Percentiles rank a stretch among this genome's conserved stretches.
Conservation (phyloP, 2,888 invertebrate genomes). For the Aspidiotus rigidus region DNA sequence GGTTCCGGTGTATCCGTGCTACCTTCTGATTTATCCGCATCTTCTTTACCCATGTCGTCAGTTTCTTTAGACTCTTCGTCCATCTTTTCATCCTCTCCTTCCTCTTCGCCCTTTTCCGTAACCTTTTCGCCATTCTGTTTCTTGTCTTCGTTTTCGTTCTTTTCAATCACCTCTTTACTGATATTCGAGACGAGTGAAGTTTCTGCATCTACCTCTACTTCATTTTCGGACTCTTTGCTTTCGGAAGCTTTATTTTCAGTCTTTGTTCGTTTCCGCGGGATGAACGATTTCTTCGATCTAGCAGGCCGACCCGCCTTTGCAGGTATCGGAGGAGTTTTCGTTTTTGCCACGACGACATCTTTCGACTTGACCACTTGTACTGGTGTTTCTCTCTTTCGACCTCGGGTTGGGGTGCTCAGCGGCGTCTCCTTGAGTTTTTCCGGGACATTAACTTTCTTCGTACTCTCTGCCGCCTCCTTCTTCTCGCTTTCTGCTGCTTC, state of each 20-base stretch:
- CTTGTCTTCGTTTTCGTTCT: not conserved
- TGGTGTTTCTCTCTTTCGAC: too few relatives aligned
- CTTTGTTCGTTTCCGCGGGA: not conserved
- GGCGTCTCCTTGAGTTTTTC: too few relatives aligned
- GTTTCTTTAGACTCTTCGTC: constrained; percentile 6
- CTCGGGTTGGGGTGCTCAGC: too few relatives aligned
- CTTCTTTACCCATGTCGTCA: not conserved
- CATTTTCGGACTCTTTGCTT: not conserved
- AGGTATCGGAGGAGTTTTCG: not conserved
- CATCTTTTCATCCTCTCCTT: not conserved
- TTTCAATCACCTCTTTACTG: not conserved
- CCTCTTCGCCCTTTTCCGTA: not conserved
- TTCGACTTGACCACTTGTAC: not conserved
- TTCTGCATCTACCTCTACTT: not conserved
- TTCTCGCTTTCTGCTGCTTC: not conserved
- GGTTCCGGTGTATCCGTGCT: not conserved
- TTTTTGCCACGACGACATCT: not conserved
- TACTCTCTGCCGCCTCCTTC: not conserved
- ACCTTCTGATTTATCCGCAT: not conserved
- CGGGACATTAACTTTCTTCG: too few relatives aligned
- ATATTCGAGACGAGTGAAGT: not conserved
- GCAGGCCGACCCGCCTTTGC: not conserved
- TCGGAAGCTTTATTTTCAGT: not conserved
- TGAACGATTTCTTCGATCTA: not conserved
- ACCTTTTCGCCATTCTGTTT: not conserved